Base-by-base conservation (phyloP, 2,797 vertebrate species). In the Pangasius larnaudii region DNA sequence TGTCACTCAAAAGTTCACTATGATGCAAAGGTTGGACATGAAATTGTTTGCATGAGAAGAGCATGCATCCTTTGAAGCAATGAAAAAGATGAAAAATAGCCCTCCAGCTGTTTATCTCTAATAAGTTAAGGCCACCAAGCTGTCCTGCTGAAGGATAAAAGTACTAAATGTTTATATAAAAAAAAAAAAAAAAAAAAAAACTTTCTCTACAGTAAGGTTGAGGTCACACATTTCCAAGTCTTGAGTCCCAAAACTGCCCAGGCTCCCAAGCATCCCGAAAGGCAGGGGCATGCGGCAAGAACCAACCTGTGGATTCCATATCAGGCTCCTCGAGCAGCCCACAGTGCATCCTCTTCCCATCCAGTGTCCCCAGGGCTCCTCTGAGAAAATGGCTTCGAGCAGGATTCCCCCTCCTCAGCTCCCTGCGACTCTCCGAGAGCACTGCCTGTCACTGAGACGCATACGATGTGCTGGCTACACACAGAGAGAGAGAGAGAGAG, bases 281-380 rank as follows among this genome's bases (percentile, higher is more conserved):
- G 72, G 84, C 77, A 87, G 71, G 88, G 71, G 93, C 74, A 80
- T 33, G 88, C 88, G 91, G 90, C 84, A 90, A 94, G 91, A 90
- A 98, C 98, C 98, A 97, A 99, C 98, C 98, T 99, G 98, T 99
- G 96, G 98, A 99, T 96, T 99, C 98, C 98, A 99, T 99, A 96
- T 99, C 98, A 96, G 98, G 97, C 97, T 99, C 98, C 96, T 99
- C 98, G 97, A 99, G 96, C 95, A 99, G 96, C 97, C 97, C 98
- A 96, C 98, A 99, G 97, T 99, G 98, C 98, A 99, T 99, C 96
- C 97, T 99, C 97, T 97, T 98, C 98, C 98, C 98, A 98, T 98
- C 97, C 97, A 97, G 96, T 67, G 95, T 96, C 93, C 95, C 96
- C 94, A 96, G 92, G 95, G 95, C 96, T 97, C 97, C 94, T 94